These are phyloP conservation scores for Leptonema lineaticorne DNA, from an alignment of 1,140 invertebrate genomes.

Conservation along the genomic window DNA sequence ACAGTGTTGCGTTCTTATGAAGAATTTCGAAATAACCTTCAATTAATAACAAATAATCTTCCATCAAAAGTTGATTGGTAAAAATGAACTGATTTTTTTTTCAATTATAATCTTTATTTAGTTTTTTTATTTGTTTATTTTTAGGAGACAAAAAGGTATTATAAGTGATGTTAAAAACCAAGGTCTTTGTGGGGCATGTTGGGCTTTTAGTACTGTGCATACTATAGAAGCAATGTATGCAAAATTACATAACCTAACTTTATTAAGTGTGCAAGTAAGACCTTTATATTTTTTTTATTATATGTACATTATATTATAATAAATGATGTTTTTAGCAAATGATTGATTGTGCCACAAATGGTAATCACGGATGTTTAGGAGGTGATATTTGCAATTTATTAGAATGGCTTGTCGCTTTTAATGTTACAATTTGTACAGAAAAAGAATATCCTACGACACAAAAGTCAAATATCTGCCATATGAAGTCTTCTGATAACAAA, in stretches of 20 bases:
- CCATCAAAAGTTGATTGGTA: constrained; percentile 52
- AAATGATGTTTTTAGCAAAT: constrained; percentile 58
- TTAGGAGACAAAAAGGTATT: constrained; percentile 69
- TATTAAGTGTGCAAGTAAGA: constrained; percentile 73
- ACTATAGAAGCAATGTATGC: constrained; percentile 77
- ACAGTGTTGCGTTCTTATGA: background rate
- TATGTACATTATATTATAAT: background rate
- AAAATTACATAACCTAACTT: constrained; percentile 62
- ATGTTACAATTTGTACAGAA: constrained; percentile 46
- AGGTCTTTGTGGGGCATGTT: constrained; percentile 80
- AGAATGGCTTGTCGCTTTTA: constrained; percentile 63
- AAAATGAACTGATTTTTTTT: constrained; percentile 27
- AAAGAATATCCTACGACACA: constrained; percentile 65
- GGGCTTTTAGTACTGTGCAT: constrained; percentile 81
- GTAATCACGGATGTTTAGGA: constrained; percentile 76
- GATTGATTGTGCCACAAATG: constrained; percentile 76
- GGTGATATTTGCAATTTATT: constrained; percentile 80
- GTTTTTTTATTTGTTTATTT: no score
- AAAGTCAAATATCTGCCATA: constrained; percentile 8
- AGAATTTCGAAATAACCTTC: constrained; percentile 31
- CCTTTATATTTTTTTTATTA: background rate
- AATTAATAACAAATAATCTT: constrained; percentile 41
- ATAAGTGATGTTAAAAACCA: constrained; percentile 73
- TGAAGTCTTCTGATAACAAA: constrained; percentile 49
- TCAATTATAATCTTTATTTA: no score